Evolutionary conservation across 2,797 vertebrate genomes (phyloP).

Genomic region (Leptoclinus maculatus): DNA sequence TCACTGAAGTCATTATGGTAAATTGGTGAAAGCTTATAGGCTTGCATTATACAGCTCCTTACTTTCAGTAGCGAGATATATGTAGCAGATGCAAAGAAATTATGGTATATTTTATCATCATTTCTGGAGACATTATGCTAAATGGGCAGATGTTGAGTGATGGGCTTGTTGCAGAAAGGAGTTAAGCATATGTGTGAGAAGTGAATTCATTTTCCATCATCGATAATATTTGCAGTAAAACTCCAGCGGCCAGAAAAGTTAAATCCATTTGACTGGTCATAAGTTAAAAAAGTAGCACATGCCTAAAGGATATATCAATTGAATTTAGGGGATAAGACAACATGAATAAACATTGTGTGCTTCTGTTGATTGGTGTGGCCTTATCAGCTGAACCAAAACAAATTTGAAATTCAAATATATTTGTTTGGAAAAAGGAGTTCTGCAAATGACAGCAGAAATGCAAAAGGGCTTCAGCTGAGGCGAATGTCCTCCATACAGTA

Average conservation of each 20-base stretch:
- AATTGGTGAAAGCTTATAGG: constrained; percentile 66
- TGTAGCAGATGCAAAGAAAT: constrained; percentile 53
- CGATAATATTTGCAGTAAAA: constrained; percentile 4
- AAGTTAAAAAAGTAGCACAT: not conserved
- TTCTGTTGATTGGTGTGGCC: constrained; percentile 43
- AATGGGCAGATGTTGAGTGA: constrained; percentile 55
- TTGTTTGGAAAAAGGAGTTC: constrained; percentile 16
- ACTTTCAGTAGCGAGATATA: constrained; percentile 48
- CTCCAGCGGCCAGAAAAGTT: not conserved
- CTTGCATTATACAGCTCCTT: constrained; percentile 55
- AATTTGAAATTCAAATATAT: constrained; percentile 59
- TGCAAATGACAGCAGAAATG: constrained; percentile 41
- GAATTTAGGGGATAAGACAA: constrained; percentile 10
- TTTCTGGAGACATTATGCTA: constrained; percentile 64
- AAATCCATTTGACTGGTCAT: not conserved
- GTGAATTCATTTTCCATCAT: constrained; percentile 20
- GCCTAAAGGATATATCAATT: not conserved
- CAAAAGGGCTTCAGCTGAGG: constrained; percentile 30
- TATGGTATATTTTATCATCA: constrained; percentile 55
- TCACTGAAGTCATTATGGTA: constrained; percentile 68
- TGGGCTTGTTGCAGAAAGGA: constrained; percentile 33
- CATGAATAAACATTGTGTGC: constrained; percentile 8
- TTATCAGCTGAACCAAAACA: constrained; percentile 27
- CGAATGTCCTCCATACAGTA: constrained; percentile 32
- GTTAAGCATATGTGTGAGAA: constrained; percentile 40